Base-by-base conservation (phyloP, 2,113 vertebrate genomes). In the Brachypodius melanocephalos region DNA sequence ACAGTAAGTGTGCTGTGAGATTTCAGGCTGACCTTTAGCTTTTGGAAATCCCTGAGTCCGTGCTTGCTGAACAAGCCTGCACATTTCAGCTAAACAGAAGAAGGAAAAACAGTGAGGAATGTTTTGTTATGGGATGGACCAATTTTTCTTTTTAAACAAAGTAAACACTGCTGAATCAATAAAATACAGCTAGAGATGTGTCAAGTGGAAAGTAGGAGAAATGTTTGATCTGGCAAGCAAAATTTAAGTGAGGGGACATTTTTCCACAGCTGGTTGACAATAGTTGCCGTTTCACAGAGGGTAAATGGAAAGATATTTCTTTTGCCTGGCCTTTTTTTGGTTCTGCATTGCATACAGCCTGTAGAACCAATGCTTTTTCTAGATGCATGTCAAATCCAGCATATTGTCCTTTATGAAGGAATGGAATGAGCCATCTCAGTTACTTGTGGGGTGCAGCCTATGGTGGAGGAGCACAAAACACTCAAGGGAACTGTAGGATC, bases 1-100 rank as follows among this genome's bases (percentile, higher is more conserved):
- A 88, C 89, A 93, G 90, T 84, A 84, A 96, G 67, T 92, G 48
- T 45, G 84, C 79, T 94, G 65, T 87, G 96, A 95, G 94, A 95
- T 89, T 94, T 97, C 89, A 96, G 90, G 77, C 61, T 94, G 95
- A 95, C 77, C 86, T 88, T 92, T 90, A 88, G 75, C 94, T 95
- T 93, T 88, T 84, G 81, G 68, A 85, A 88, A 93, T 87, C 52
- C 71, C 82, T 14, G 63, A 93, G 85, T 58, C 43, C n/a, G 10
- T 67, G 78, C 62, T 49, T 88, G 87, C 68, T 90, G 91, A 97
- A 77, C 32, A 74, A 90, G 77, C 48, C 74, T 74, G 88, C 73
- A 63, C 36, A 58, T 88, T 88, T 89, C 43, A 8, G 58, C 81
- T 94, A 92, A 73, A 84, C 32, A 75, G 62, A 62, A 79, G 76